Percentiles rank a stretch among this genome's conserved stretches.
Conservation (phyloP, 2,888 invertebrate species). For the Ormyrus rosae region DNA sequence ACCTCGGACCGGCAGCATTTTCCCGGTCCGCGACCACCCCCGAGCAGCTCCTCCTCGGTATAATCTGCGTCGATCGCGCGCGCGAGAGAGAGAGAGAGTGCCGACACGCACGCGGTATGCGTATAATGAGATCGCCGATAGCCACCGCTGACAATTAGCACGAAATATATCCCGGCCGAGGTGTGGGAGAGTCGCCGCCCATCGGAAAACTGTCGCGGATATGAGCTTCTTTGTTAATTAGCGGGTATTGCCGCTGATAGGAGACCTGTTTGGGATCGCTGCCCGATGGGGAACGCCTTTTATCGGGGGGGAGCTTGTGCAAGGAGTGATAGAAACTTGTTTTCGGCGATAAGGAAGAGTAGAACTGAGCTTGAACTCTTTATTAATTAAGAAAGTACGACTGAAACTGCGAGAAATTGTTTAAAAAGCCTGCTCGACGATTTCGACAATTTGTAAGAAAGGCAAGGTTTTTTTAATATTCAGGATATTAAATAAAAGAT, state of each 20-base stretch:
- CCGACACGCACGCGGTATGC: constrained; percentile 68
- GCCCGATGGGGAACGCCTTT: too few species aligned
- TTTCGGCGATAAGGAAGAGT: too few species aligned
- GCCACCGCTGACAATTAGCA: constrained; percentile 66
- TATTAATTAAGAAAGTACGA: too few species aligned
- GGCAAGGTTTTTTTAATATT: too few species aligned
- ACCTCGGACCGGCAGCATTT: constrained; percentile 54
- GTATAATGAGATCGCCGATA: constrained; percentile 70
- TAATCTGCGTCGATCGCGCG: constrained; percentile 30
- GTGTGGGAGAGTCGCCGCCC: neutral
- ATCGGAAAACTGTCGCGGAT: constrained; percentile 27
- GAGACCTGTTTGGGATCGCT: too few species aligned
- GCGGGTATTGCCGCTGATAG: neutral
- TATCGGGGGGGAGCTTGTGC: too few species aligned
- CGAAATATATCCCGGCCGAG: constrained; percentile 58
- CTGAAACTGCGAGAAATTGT: neutral
- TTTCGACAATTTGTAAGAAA: too few species aligned
- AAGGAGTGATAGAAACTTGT: too few species aligned
- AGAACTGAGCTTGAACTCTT: too few species aligned
- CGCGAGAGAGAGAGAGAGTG: constrained; percentile 48
- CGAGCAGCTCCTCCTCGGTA: neutral
- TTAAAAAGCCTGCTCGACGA: neutral
- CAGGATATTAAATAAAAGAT: too few species aligned
- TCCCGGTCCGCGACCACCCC: constrained; percentile 49
- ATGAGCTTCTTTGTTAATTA: constrained; percentile 51